Evolutionary conservation across 2,888 invertebrate species (phyloP), one percentile per base, ranked within the genome.

Genomic region (Drosophila melanosoma): DNA sequence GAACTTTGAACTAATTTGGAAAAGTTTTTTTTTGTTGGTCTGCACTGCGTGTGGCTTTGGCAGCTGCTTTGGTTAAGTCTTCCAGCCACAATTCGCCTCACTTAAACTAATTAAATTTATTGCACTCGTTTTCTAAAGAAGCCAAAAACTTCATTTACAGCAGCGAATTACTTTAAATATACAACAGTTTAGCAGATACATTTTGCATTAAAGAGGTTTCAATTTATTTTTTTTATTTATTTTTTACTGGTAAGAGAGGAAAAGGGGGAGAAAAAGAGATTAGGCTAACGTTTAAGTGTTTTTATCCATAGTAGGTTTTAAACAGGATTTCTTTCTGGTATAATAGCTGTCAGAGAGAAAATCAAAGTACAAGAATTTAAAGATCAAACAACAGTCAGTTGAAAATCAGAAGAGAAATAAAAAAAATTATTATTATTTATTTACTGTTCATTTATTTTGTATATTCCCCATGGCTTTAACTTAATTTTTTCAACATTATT

Each of bases 1-100:
- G 79, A 86, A 86, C 89, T 86, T 88, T 88, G 84, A 90, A 88
- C 86, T 88, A 90, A 86, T 86, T 86, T 90, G 74, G 71, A 63
- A 83, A 86, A 77, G 76, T 86, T 88, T 86, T 78, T 64, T 35
- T 45, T 23, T 15, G 12, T 8, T 54, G 74, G 62, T 58, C 72
- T 65, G 54, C 66, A 48, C 59, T 84, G 82, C 63, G 81, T 79
- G 80, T 84, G 83, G 76, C 76, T 69, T 80, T 76, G 87, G 83
- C 84, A 87, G 85, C 82, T 84, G 76, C 72, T 78, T 69, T 83
- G 71, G 40, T 48, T 64, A 67, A 71, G 20, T 45, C 84, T 70
- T 52, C 35, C 61, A 74, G 69, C 87, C 89, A 61, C 80, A 76
- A 71, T 3, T 17, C 69, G 76, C 82, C 42, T 75, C 77, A 81